A percentile compares a stretch with the other conserved stretches of the same genome.
phyloP scores from a whole-genome alignment of 2,113 vertebrate genomes.

The Clarias magur region DNA sequence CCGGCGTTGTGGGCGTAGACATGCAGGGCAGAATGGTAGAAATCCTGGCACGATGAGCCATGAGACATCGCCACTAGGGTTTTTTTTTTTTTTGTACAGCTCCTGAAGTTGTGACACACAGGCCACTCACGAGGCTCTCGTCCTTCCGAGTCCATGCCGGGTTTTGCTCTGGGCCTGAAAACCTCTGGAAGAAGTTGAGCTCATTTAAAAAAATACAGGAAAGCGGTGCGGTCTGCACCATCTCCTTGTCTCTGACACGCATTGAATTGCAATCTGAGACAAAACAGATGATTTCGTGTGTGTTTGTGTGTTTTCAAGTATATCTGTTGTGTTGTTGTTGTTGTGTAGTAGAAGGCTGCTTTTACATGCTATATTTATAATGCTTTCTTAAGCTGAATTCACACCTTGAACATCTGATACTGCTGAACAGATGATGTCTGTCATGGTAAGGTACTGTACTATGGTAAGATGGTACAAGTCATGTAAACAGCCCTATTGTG shows the following conservation, averaged over 20 bases:
- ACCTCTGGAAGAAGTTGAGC: slow-evolving; percentile 37
- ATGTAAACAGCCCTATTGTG: neutral
- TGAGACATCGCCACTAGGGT: slow-evolving; percentile 63
- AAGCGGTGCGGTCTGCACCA: slow-evolving; percentile 16
- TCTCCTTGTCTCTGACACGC: slow-evolving; percentile 10
- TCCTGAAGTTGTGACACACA: neutral
- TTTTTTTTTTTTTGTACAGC: slow-evolving; percentile 37
- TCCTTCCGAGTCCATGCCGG: slow-evolving; percentile 8
- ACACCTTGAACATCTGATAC: neutral
- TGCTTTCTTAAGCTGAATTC: neutral
- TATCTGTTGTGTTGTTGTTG: neutral
- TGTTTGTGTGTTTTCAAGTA: neutral
- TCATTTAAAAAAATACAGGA: slow-evolving; percentile 14
- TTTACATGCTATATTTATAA: neutral
- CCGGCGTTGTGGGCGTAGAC: slow-evolving; percentile 52
- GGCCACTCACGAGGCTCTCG: neutral
- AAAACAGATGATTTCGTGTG: slow-evolving; percentile 14
- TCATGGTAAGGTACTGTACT: neutral
- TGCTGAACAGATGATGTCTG: neutral
- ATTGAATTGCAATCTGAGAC: slow-evolving; percentile 9
- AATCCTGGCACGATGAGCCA: slow-evolving; percentile 66
- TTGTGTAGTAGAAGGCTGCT: neutral
- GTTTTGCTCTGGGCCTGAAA: slow-evolving; percentile 16
- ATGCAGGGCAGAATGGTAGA: slow-evolving; percentile 59
- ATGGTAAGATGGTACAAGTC: neutral